These are phyloP conservation scores for Synanthedon vespiformis DNA, from an alignment of 2,888 invertebrate species.

Conservation along the genomic window DNA sequence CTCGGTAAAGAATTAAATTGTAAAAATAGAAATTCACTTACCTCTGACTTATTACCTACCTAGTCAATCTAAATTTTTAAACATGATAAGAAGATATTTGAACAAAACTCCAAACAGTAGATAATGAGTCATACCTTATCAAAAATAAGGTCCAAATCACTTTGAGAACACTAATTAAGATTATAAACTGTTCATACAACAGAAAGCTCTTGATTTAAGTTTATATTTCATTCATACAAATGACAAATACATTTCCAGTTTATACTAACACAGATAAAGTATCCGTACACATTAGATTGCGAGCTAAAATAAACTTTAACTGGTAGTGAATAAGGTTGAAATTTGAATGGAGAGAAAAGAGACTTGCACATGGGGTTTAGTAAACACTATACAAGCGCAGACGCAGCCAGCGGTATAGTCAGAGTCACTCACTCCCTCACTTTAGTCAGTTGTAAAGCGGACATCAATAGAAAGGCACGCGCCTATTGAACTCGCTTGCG, in stretches of 20 bases:
- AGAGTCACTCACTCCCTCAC: conserved; percentile 13
- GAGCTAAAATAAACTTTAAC: conserved; percentile 14
- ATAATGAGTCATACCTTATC: conserved; percentile 3
- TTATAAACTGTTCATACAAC: conserved; percentile 45
- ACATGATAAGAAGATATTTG: neutral
- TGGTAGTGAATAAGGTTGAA: conserved; percentile 11
- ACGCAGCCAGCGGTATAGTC: conserved; percentile 22
- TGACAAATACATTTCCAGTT: conserved; percentile 59
- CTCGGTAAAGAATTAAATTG: conserved; percentile 4
- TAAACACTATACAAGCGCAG: conserved; percentile 49
- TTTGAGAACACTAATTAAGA: conserved; percentile 60
- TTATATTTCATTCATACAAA: conserved; percentile 66
- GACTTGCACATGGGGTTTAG: conserved; percentile 57
- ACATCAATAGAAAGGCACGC: conserved; percentile 46
- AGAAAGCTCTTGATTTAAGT: conserved; percentile 58
- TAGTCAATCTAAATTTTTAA: neutral
- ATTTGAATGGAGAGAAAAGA: conserved; percentile 29
- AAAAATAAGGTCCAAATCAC: conserved; percentile 8
- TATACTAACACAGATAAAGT: conserved; percentile 61
- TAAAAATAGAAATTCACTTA: neutral
- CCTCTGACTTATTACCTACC: too few relatives aligned
- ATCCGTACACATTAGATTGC: conserved; percentile 8
- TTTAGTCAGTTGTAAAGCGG: conserved; percentile 31
- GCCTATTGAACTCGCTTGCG: conserved; percentile 27
- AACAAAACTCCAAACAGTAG: neutral